A percentile compares a stretch with the other conserved stretches of the same genome.
These are phyloP conservation scores for Morelia viridis DNA, from an alignment of 2,797 vertebrate genomes.

Conservation along the genomic window DNA sequence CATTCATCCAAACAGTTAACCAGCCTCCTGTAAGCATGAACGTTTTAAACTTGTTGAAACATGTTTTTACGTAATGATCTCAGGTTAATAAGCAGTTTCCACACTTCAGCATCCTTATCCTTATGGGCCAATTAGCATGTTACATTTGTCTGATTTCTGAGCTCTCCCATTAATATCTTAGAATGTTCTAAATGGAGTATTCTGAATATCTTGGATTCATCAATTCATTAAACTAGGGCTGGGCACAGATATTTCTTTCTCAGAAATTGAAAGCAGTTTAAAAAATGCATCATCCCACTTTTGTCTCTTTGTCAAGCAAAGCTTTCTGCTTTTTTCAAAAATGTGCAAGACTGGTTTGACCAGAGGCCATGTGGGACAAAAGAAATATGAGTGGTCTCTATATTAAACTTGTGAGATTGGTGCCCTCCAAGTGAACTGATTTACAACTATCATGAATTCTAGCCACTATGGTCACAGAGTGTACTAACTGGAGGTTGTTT, in stretches of 20 bases:
- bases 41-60: neutral
- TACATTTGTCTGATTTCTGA: rapidly evolving
- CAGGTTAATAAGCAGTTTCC: neutral
- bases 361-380: neutral
- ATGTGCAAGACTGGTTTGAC: neutral
- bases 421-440: neutral
- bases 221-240: neutral
- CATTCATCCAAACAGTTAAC: neutral
- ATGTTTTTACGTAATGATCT: rapidly evolving
- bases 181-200: rapidly evolving
- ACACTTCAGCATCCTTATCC: neutral
- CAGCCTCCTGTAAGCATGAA: neutral
- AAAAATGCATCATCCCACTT: neutral
- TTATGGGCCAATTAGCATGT: neutral
- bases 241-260: neutral
- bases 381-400: neutral
- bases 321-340: neutral
- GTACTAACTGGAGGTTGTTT: neutral
- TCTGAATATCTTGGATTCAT: neutral
- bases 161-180: rapidly evolving
- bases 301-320: neutral
- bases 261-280: neutral
- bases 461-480: neutral
- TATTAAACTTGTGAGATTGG: neutral
- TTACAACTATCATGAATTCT: neutral